These are phyloP conservation scores for Pollenia amentaria DNA, from an alignment of 2,888 invertebrate genomes.

Conservation along the genomic window DNA sequence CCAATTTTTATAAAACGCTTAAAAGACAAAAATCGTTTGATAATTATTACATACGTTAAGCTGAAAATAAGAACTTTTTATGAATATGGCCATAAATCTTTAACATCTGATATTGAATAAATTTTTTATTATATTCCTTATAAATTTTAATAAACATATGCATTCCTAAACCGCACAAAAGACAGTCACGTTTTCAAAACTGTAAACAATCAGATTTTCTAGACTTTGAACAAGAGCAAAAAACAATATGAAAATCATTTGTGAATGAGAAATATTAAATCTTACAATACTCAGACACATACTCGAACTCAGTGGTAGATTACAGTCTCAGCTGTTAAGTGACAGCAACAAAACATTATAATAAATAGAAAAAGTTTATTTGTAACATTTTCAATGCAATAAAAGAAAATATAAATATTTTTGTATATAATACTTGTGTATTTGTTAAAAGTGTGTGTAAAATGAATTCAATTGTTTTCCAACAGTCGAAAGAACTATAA, in stretches of 20 bases:
- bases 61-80: no score
- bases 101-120: neutral
- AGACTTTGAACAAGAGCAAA: slow-evolving; percentile 15
- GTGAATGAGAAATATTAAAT: slow-evolving; percentile 12
- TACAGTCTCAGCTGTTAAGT: slow-evolving; percentile 66
- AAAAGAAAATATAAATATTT: no score
- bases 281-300: slow-evolving; percentile 38
- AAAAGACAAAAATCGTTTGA: no score
- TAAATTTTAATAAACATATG: slow-evolving; percentile 15
- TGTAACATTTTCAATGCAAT: no score
- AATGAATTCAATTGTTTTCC: no score
- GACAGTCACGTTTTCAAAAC: slow-evolving; percentile 47
- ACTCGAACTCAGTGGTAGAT: neutral
- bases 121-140: neutral
- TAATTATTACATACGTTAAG: no score
- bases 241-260: no score
- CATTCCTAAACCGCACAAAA: slow-evolving; percentile 26
- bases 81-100: no score
- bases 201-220: slow-evolving; percentile 34
- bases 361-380: slow-evolving; percentile 55
- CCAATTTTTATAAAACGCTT: no score
- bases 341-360: slow-evolving; percentile 64
- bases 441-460: no score
- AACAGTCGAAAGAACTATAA: slow-evolving; percentile 43
- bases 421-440: neutral